Base-by-base conservation (phyloP, 1,140 invertebrate genomes). In the Drosophila takahashii region DNA sequence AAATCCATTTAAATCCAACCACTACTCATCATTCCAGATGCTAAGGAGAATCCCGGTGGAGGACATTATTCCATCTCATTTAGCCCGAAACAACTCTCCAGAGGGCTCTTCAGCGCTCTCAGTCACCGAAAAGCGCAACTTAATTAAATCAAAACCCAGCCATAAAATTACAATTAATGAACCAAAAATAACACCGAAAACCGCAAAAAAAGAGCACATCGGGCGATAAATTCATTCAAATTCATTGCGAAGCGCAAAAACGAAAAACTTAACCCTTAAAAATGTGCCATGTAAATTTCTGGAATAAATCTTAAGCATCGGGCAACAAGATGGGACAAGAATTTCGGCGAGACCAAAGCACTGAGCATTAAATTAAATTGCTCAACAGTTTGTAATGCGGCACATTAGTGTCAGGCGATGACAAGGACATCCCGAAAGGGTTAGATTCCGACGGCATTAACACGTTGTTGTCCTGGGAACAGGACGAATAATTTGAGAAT, bases 331-430 rank as follows among this genome's bases (percentile, higher is more conserved):
- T 48, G 56, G 45, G 45, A 59, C 66, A 64, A 71, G 65, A 51
- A 75, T 52, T 39, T 53, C 50, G 54, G 50, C 27, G 51, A 42
- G 65, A 42, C 62, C 50, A 36, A 53, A 45, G 39, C 45, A 81
- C 51, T 66, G 36, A 48, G 77, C 89, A 91, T 90, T 91, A 90
- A 90, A 89, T 89, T 91, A 89, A 90, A 90, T 90, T 90, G 89
- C 89, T 90, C 81, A 89, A 91, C 89, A 90, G 90, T 90, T 90
- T 90, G 89, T 90, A 90, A 90, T 91, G 89, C 89, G 89, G 89
- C 75, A 89, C 89, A 90, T 90, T 90, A 90, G 89, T 90, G 89
- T 90, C 86, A 87, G 60, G 79, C 84, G 53, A 45, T 90, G 83
- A 86, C 83, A 85, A 86, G 66, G 62, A 37, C 54, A 48, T 45